Conservation (phyloP, 2,888 invertebrate genomes). For the Steinernema carpocapsae region DNA sequence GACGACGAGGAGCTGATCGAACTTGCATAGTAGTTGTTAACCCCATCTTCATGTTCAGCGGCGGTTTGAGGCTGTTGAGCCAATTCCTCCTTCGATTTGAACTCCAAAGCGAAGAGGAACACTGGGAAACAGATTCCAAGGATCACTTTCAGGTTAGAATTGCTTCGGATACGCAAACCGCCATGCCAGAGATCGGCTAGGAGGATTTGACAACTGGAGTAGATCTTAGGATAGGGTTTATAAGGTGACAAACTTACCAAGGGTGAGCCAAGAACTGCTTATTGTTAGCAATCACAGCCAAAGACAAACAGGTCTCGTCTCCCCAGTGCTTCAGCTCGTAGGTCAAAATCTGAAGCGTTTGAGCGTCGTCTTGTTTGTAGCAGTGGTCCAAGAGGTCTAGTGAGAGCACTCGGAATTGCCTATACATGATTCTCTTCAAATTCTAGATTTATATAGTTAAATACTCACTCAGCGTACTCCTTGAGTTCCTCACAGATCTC, state of each 20-base stretch:
- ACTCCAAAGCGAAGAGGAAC: constrained; percentile 84
- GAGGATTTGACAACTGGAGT: constrained; percentile 80
- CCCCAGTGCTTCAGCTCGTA: constrained; percentile 97
- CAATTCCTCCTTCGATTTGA: constrained; percentile 95
- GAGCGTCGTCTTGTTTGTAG: constrained; percentile 87
- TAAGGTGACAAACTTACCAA: constrained; percentile 65
- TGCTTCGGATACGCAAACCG: constrained; percentile 76
- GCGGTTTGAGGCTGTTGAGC: constrained; percentile 91
- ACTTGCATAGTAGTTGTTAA: constrained; percentile 42
- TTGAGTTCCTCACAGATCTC: constrained; percentile 94
- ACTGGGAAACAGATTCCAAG: constrained; percentile 87
- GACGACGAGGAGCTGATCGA: constrained; percentile 43
- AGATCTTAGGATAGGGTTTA: background rate
- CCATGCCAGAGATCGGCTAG: constrained; percentile 92
- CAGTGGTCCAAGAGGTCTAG: constrained; percentile 93
- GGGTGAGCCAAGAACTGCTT: constrained; percentile 72
- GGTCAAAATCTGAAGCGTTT: constrained; percentile 77
- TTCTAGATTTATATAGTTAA: no score
- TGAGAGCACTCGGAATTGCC: constrained; percentile 90
- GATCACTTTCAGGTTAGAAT: constrained; percentile 78
- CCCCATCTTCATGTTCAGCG: constrained; percentile 63
- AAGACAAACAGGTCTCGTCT: constrained; percentile 92
- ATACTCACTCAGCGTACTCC: constrained; percentile 88
- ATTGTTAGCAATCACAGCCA: constrained; percentile 94
- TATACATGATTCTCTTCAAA: constrained; percentile 81